Percentiles rank a stretch among this genome's conserved stretches.
phyloP scores from a whole-genome alignment of 2,797 vertebrate species.

The Sorex maritimensis region DNA sequence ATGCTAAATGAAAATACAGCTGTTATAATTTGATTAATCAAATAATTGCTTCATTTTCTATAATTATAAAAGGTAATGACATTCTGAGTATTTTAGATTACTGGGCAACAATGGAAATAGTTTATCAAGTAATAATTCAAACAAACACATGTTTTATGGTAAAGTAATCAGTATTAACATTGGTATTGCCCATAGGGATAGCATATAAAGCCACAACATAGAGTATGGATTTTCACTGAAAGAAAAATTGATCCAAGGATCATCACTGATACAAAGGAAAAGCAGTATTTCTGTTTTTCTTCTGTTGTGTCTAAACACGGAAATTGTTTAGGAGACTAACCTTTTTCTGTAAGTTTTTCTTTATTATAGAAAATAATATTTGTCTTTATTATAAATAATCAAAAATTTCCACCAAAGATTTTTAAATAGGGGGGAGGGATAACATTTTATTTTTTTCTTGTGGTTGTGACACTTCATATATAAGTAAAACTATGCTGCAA shows the following conservation, averaged over 20 bases:
- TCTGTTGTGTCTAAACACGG: not conserved
- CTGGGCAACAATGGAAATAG: conserved; percentile 37
- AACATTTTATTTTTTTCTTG: conserved; percentile 16
- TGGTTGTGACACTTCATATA: conserved; percentile 50
- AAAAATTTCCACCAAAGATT: conserved; percentile 36
- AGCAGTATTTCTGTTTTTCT: not conserved
- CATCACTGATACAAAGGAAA: not conserved
- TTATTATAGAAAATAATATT: too few species aligned
- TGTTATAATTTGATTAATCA: conserved; percentile 43
- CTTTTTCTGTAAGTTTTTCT: not conserved
- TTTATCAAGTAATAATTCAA: not conserved
- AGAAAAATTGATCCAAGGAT: not conserved
- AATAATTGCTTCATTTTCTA: not conserved
- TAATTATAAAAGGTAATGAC: conserved; percentile 31
- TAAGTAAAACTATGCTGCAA: conserved; percentile 62
- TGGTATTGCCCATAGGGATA: not conserved
- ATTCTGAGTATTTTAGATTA: not conserved
- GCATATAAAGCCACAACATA: not conserved
- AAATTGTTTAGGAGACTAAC: not conserved
- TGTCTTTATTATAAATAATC: conserved; percentile 38
- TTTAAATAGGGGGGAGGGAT: not conserved
- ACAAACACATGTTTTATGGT: not conserved
- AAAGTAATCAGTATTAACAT: not conserved
- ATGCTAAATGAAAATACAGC: not conserved
- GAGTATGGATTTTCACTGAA: not conserved